Evolutionary conservation across 1,140 invertebrate genomes (phyloP), one percentile per base, ranked within the genome.

Genomic region (Metopolophium dirhodum): DNA sequence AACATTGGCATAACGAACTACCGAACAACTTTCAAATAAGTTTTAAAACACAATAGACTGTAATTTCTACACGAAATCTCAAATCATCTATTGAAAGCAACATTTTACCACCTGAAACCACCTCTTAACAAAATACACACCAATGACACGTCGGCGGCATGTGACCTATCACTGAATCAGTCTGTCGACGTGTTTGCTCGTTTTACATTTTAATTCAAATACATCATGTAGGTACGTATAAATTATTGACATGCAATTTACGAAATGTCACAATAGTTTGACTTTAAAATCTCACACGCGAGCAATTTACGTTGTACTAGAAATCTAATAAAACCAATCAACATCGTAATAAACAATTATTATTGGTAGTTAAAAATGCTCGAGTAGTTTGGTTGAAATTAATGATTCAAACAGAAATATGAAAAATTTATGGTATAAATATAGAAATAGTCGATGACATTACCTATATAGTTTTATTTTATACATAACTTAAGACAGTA

Each of bases 21-120:
- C 51, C 18, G 11, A n/a, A n/a, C 14, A 77, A 77, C 61, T 77
- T 77, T 77, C 61, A 77, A 77, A 77, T n/a, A n/a, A 77, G 6
- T 77, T 7, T n/a, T 18, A n/a, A n/a, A 54, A n/a, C 14, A n/a
- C 61, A 77, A 77, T n/a, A 6, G 14, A 77, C n/a, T n/a, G 61
- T n/a, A n/a, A 77, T n/a, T 77, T 77, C 4, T 18, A 77, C 30
- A n/a, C 6, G n/a, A 77, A 77, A 18, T 54, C 51, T 54, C 51
- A 22, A 54, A 54, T 77, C 61, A 77, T 77, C n/a, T 77, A 77
- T 77, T 77, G 61, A 77, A 77, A 77, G 61, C 61, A 77, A n/a
- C n/a, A n/a, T 77, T 68, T 68, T 77, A n/a, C 30, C 61, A 35
- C n/a, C 61, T n/a, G 61, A 77, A 77, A 77, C 61, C 61, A 77